Base-by-base conservation (phyloP, 2,888 invertebrate genomes). In the Aporophyla lueneburgensis region DNA sequence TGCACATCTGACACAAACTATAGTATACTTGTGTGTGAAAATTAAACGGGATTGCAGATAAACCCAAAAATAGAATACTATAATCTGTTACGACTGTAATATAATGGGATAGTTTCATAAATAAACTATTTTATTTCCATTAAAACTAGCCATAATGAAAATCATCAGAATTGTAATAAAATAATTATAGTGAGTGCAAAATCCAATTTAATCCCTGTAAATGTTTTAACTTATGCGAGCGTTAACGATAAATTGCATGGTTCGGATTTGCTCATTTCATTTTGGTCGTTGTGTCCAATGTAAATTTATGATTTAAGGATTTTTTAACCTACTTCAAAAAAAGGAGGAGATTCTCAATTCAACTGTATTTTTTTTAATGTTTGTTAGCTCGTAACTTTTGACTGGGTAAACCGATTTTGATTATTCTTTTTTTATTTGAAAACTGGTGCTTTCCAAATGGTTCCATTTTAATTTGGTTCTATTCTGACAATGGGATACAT, bases 171-270 rank as follows among this genome's bases (percentile, higher is more conserved):
- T 61, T 54, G 70, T 19, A 61, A 78, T 76, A 21, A 70, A 59
- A 70, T 33, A 33, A 76, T 77, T 43, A 19, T 24, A 14, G 21
- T 71, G 40, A 27, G 19, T 14, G 19, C 27, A 12, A 71, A 71
- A 69, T 78, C 71, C 79, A 78, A 61, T 76, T 40, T 61, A 76
- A 78, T 61, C 19, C 40, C 5, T 10, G 53, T 7, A 53, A 78
- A 46, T 61, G 16, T 76, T 69, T 59, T 33, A 33, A 59, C 58
- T 12, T 71, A 76, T 49, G 59, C 40, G 49, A 51, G 54, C 62
- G 53, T 80, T 40, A 49, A 65, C 56, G 14, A 51, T 58, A 63
- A 63, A 80, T 80, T 73, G 16, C 24, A 21, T n/a, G 46, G 46
- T 76, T 71, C 53, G 43, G 33, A 70, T 46, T 33, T 70, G 51